A percentile compares a stretch with the other conserved stretches of the same genome.
phyloP scores from a whole-genome alignment of 1,140 invertebrate species.

The Calliphora vicina region DNA sequence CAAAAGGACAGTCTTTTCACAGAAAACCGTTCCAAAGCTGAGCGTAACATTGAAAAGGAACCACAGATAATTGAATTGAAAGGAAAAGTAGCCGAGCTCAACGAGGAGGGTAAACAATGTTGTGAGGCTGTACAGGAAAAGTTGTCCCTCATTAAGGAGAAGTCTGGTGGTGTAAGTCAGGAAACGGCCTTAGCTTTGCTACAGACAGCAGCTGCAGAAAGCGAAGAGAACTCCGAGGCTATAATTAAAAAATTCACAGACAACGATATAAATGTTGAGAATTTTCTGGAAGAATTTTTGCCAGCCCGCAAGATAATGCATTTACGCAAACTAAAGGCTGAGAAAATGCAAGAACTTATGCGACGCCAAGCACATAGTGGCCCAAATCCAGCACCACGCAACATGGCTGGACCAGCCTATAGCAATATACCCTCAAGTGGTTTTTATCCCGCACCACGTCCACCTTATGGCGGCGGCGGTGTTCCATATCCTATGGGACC shows the following conservation, averaged over 20 bases:
- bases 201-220: constrained; percentile 84
- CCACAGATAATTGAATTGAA: constrained; percentile 79
- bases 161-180: constrained; percentile 74
- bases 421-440: constrained; percentile 45
- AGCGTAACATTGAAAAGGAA: constrained; percentile 85
- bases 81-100: constrained; percentile 72
- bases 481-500: constrained; percentile 67
- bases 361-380: constrained; percentile 62
- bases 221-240: constrained; percentile 87
- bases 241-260: constrained; percentile 79
- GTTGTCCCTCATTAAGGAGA: constrained; percentile 72
- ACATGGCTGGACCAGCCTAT: constrained; percentile 43
- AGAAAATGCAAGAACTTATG: constrained; percentile 84
- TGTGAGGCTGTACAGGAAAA: constrained; percentile 75
- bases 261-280: constrained; percentile 76
- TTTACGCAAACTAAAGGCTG: constrained; percentile 81
- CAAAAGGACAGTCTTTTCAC: constrained; percentile 87
- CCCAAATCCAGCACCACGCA: background rate
- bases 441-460: constrained; percentile 48
- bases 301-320: constrained; percentile 79
- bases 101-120: constrained; percentile 73
- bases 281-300: constrained; percentile 81
- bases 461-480: constrained; percentile 18
- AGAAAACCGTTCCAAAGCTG: constrained; percentile 84
- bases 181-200: constrained; percentile 84